These are phyloP conservation scores for Steinernema carpocapsae DNA, from an alignment of 2,888 invertebrate genomes.

Conservation along the genomic window DNA sequence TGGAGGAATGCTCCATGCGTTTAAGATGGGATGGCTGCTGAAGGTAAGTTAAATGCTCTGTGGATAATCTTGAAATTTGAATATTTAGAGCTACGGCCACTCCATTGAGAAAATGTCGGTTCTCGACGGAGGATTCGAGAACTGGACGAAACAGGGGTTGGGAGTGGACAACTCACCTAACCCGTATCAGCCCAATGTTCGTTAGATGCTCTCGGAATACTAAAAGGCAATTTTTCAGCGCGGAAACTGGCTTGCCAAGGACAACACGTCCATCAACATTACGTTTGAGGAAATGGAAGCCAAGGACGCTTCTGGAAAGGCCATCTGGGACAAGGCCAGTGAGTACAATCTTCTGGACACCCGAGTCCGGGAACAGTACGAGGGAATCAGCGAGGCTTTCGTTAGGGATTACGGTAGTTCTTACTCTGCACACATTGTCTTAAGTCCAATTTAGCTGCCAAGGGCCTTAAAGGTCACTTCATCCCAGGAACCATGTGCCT, in stretches of 20 bases:
- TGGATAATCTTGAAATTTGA: neutral
- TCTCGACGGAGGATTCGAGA: conserved; percentile 59
- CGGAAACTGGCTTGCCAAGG: conserved; percentile 53
- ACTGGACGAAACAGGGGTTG: conserved; percentile 49
- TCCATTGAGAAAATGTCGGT: conserved; percentile 52
- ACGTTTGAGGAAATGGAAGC: conserved; percentile 57
- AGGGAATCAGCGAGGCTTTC: conserved; percentile 52
- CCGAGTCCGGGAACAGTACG: conserved; percentile 43
- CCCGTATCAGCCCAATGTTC: conserved; percentile 8
- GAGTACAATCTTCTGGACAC: conserved; percentile 43
- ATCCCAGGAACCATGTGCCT: conserved; percentile 42
- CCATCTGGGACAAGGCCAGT: conserved; percentile 37
- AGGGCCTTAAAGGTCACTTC: conserved; percentile 53
- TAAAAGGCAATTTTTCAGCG: conserved; percentile 28
- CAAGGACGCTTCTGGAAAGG: conserved; percentile 37
- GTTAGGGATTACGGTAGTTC: conserved; percentile 40
- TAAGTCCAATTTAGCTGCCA: neutral
- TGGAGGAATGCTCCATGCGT: conserved; percentile 62
- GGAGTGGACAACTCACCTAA: conserved; percentile 43
- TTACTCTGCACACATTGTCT: neutral
- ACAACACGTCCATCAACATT: conserved; percentile 45
- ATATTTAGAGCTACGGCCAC: conserved; percentile 58
- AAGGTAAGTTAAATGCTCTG: conserved; percentile 45
- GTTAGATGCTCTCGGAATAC: neutral
- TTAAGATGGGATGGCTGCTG: conserved; percentile 60